Evolutionary conservation across 92 coral and sea anemone genomes (phyloP), one percentile per base, ranked within the genome.

Genomic region (Paramuricea clavata): DNA sequence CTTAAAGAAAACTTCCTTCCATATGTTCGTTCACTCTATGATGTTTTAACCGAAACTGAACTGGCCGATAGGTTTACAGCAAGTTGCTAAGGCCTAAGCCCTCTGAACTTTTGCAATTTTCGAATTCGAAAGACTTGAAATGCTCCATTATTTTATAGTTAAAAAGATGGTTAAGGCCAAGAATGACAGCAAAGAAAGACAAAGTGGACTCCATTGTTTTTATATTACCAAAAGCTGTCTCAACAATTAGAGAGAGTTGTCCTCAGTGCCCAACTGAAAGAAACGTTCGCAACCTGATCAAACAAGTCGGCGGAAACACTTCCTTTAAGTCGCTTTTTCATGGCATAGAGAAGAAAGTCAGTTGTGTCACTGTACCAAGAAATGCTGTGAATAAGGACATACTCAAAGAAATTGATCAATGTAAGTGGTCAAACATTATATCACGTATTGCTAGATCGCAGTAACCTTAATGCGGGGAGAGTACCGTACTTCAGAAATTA

Each of bases 241-340:
- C 27, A 22, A 12, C 21, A 12, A 15, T 61, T 1, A 22, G 25
- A 28, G 69, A 61, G 21, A 61, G 12, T 15, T 28, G 33, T 26
- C 69, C 69, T 12, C 69, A 61, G 33, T 61, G 69, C 69, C 69
- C 69, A 28, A 61, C 69, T 23, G 69, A 61, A 17, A 61, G 21
- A 26, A 61, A 61, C 69, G 69, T 28, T 10, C 69, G 69, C 12
- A 26, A 61, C 12, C 69, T 61, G 12, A 28, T 61, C 33, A 26
- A 22, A 12, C 12, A 28, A 22, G 69, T 16, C 21, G 69, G 69
- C 21, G 69, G 69, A 28, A 28, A 61, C 69, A 22, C 33, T 23
- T 17, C 2, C 3, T 61, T 61, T 28, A 61, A 61, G 25, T 61
- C 69, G 11, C 11, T 22, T 12, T 61, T 61, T 23, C 2, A 12